Conservation (phyloP, 30 jellyfish, hydroid and myxozoan species). For the Aurelia coerulea region DNA sequence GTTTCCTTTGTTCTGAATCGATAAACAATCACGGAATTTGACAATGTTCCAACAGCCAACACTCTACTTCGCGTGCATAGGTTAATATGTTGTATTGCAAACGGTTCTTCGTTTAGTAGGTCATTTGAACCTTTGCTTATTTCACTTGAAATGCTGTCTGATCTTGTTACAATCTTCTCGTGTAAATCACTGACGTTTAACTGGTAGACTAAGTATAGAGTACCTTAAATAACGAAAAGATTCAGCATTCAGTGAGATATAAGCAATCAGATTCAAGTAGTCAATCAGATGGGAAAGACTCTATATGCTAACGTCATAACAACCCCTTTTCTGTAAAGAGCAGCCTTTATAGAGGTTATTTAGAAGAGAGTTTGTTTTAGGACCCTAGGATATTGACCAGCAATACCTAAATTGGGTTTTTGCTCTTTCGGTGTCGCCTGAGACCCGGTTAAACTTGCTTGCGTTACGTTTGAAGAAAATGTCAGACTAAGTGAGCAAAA, state of each 20-base stretch:
- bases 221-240: neutral
- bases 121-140: conserved; percentile 83
- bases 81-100: conserved; percentile 84
- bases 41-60: conserved; percentile 77
- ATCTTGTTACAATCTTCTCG: conserved; percentile 51
- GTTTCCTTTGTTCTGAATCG: conserved; percentile 72
- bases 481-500: neutral
- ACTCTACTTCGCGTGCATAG: conserved; percentile 76
- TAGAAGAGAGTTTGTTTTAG: too few relatives aligned
- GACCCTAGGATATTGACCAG: conserved; percentile 80
- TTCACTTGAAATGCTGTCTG: conserved; percentile 77
- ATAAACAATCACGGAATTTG: conserved; percentile 80
- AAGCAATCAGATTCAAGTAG: too few relatives aligned
- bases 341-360: too few relatives aligned
- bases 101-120: conserved; percentile 80
- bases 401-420: conserved; percentile 66
- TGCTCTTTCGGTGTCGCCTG: conserved; percentile 82
- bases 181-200: conserved; percentile 75
- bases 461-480: conserved; percentile 17
- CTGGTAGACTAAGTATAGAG: conserved; percentile 73
- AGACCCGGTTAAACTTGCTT: conserved; percentile 50
- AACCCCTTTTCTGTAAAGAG: too few relatives aligned
- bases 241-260: too few relatives aligned
- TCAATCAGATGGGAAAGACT: too few relatives aligned
- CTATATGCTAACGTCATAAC: too few relatives aligned